Percentiles rank a stretch among this genome's conserved stretches.
Evolutionary conservation across 1,140 invertebrate species (phyloP).

Genomic region (Bombus haemorrhoidalis): DNA sequence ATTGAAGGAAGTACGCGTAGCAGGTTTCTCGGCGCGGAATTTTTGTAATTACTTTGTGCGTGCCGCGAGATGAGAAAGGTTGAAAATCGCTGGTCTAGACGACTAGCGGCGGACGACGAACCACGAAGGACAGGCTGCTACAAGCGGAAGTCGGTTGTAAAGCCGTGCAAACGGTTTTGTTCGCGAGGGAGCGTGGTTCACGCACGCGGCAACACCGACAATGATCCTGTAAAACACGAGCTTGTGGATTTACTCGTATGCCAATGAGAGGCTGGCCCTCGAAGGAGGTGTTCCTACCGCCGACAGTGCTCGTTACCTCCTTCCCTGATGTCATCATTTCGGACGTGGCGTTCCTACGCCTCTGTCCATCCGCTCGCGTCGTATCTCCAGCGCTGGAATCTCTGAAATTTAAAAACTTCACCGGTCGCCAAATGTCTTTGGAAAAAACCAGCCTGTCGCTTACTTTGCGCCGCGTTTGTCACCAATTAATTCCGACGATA

Average conservation of each 20-base stretch:
- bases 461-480: too few species aligned
- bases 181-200: conserved; percentile 32
- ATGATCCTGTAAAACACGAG: conserved; percentile 44
- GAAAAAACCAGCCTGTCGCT: too few species aligned
- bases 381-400: too few species aligned
- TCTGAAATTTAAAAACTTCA: too few species aligned
- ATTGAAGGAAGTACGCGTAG: too few species aligned
- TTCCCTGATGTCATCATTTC: conserved; percentile 27
- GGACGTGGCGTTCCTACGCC: not conserved
- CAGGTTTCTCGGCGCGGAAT: too few species aligned
- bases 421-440: too few species aligned
- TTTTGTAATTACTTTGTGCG: too few species aligned
- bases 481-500: too few species aligned
- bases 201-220: conserved; percentile 28
- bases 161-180: conserved; percentile 58
- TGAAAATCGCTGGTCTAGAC: too few species aligned
- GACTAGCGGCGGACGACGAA: conserved; percentile 26
- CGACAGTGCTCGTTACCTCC: conserved; percentile 9
- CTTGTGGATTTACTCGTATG: conserved; percentile 34
- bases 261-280: conserved; percentile 5
- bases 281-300: conserved; percentile 11
- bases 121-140: conserved; percentile 25
- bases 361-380: not conserved
- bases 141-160: conserved; percentile 70
- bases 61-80: too few species aligned